A percentile compares a stretch with the other conserved stretches of the same genome.
phyloP scores from a whole-genome alignment of 2,888 invertebrate genomes.

The Polyploca ridens region DNA sequence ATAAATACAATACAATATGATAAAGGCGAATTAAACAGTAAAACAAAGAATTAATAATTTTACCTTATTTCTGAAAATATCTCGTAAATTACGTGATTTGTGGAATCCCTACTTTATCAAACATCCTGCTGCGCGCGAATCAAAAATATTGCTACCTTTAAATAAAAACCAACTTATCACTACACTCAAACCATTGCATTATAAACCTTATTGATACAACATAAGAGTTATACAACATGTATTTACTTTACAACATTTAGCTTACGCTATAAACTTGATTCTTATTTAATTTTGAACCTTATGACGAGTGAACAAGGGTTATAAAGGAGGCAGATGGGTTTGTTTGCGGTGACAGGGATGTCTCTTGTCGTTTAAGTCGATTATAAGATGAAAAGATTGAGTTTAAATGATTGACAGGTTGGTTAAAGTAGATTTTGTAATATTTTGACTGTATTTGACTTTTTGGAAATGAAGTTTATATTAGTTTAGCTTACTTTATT shows the following conservation, averaged over 20 bases:
- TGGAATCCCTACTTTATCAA: slow-evolving; percentile 22
- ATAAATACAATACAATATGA: no score
- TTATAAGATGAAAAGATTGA: slow-evolving; percentile 34
- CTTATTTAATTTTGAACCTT: background rate
- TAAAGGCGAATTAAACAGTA: no score
- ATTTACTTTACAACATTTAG: background rate
- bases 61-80: background rate
- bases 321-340: background rate
- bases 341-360: slow-evolving; percentile 23
- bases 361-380: slow-evolving; percentile 33
- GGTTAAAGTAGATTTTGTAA: slow-evolving; percentile 21
- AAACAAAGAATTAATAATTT: no score
- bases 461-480: background rate
- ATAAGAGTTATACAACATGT: background rate
- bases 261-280: background rate
- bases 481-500: background rate
- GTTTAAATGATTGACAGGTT: slow-evolving; percentile 24
- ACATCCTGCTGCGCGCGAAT: slow-evolving; percentile 37
- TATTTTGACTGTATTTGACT: slow-evolving; percentile 8
- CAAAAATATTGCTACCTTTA: slow-evolving; percentile 36
- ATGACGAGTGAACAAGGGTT: background rate
- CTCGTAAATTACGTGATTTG: background rate
- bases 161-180: slow-evolving; percentile 16
- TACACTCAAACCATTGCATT: background rate
- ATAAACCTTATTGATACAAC: background rate